Conservation (phyloP, 2,113 vertebrate genomes). For the Trematocara nigrifrons region DNA sequence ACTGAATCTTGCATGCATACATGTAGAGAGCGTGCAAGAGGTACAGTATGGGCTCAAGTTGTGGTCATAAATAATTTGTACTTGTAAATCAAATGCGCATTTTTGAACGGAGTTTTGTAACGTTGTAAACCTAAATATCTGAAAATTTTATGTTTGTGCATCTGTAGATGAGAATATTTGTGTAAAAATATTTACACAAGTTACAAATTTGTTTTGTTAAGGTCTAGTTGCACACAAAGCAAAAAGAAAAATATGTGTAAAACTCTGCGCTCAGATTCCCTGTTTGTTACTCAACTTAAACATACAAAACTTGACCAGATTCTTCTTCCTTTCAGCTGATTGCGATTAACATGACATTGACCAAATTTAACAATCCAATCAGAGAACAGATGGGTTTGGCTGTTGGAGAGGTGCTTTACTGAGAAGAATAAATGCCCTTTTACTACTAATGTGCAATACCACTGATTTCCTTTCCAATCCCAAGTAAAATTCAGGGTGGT, state of each 20-base stretch:
- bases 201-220: accelerated
- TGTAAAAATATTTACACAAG: neutral
- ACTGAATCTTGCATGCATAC: accelerated
- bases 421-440: neutral
- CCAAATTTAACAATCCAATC: neutral
- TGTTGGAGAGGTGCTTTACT: neutral
- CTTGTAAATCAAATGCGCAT: accelerated
- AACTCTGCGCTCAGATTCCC: neutral
- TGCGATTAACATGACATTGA: neutral
- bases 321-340: neutral
- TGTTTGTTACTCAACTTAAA: neutral
- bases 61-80: neutral
- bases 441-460: accelerated
- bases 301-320: neutral
- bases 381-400: neutral
- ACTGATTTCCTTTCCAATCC: accelerated
- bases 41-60: accelerated
- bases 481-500: accelerated
- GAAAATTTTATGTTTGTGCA: accelerated
- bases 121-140: neutral
- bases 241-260: accelerated
- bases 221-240: neutral
- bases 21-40: accelerated
- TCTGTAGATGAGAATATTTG: neutral
- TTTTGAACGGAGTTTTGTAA: neutral